These are phyloP conservation scores for Cylindroiulus punctatus DNA, from an alignment of 2,888 invertebrate species.

Conservation along the genomic window DNA sequence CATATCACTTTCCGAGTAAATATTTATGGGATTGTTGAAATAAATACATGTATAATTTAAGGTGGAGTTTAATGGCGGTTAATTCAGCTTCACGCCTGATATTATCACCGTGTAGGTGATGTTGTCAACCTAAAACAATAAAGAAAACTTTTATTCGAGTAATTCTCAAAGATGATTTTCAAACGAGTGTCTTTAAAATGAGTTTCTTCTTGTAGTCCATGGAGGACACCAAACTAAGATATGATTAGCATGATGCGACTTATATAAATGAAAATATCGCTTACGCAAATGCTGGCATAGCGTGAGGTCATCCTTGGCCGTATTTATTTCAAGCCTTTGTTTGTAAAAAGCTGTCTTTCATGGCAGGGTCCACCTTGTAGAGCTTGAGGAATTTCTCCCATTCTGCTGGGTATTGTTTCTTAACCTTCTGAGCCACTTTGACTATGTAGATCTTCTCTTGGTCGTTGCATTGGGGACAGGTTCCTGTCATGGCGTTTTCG, in stretches of 20 bases:
- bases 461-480: conserved; percentile 47
- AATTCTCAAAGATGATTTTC: no score
- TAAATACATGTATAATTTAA: no score
- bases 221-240: no score
- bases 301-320: background rate
- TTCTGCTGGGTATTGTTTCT: conserved; percentile 42
- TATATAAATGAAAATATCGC: background rate
- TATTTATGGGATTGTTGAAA: no score
- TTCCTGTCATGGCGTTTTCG: conserved; percentile 50
- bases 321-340: background rate
- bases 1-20: no score
- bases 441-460: conserved; percentile 56
- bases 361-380: conserved; percentile 48
- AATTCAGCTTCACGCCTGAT: no score
- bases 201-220: no score
- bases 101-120: no score
- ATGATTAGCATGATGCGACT: background rate
- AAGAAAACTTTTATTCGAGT: no score
- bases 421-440: conserved; percentile 50
- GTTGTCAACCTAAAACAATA: no score
- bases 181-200: no score
- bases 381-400: conserved; percentile 48
- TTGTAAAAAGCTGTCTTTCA: conserved; percentile 49
- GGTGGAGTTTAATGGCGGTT: no score
- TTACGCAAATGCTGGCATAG: background rate